Evolutionary conservation across 2,113 vertebrate species (phyloP).

Genomic region (Craseonycteris thonglongyai): DNA sequence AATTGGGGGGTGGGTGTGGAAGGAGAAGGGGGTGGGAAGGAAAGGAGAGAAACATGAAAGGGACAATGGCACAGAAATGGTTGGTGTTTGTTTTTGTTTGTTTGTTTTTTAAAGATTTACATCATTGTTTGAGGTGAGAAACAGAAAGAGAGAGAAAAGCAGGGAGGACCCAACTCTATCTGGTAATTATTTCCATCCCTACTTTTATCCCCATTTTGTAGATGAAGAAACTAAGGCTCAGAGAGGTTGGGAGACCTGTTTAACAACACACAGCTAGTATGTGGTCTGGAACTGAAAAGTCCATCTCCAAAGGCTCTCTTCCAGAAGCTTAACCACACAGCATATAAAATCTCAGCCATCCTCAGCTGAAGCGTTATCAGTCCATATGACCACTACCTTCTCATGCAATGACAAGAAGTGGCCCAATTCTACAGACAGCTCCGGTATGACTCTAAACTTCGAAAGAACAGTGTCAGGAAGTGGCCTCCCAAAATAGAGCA

Average conservation of each 20-base stretch:
- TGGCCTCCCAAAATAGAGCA: neutral
- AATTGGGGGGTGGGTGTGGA: neutral
- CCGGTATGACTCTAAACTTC: neutral
- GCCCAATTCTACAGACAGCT: neutral
- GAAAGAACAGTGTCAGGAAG: neutral
- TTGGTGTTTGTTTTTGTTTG: no score
- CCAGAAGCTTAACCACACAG: neutral
- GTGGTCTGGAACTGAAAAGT: neutral
- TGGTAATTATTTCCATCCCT: neutral
- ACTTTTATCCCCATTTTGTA: neutral
- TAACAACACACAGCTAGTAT: neutral
- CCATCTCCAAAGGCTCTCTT: neutral
- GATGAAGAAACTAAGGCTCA: neutral
- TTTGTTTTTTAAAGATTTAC: no score
- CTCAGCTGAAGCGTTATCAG: neutral
- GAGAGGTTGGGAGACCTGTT: neutral
- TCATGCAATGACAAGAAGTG: neutral
- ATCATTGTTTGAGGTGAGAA: no score
- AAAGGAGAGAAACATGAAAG: neutral
- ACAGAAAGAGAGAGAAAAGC: neutral
- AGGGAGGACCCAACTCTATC: neutral
- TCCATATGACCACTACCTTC: neutral
- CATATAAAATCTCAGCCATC: neutral
- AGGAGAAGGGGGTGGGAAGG: no score
- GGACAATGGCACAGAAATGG: fast-evolving